Percentiles rank a stretch among this genome's conserved stretches.
phyloP scores from a whole-genome alignment of 2,888 invertebrate genomes.

The Acleris literana region DNA sequence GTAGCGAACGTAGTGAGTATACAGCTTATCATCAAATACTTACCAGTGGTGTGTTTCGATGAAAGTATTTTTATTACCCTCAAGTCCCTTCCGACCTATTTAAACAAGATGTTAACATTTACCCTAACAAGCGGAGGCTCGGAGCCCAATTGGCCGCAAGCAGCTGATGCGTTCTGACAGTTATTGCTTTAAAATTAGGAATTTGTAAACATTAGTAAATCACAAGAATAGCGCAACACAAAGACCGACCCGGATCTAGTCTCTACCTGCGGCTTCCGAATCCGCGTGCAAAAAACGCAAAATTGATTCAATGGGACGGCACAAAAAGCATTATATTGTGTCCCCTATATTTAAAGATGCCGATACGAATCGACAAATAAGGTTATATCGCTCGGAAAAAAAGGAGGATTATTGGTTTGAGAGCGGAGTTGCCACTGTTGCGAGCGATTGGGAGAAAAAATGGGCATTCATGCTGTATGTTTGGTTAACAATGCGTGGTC shows the following conservation, averaged over 20 bases:
- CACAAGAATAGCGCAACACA: constrained; percentile 65
- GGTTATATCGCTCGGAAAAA: constrained; percentile 75
- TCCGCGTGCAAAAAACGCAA: constrained; percentile 71
- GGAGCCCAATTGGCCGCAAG: constrained; percentile 65
- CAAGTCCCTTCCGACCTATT: constrained; percentile 24
- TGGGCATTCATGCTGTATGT: constrained; percentile 32
- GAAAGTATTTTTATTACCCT: constrained; percentile 3
- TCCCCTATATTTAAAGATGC: constrained; percentile 75
- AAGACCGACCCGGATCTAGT: constrained; percentile 77
- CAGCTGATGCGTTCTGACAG: constrained; percentile 77
- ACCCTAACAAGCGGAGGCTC: constrained; percentile 40
- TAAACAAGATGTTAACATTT: constrained; percentile 35
- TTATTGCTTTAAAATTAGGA: constrained; percentile 76
- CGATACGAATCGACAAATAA: constrained; percentile 74
- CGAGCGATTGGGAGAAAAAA: constrained; percentile 43
- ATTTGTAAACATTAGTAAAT: constrained; percentile 78
- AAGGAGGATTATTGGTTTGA: constrained; percentile 70
- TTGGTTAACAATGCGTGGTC: constrained; percentile 45
- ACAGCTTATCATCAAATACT: neutral
- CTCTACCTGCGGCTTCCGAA: constrained; percentile 83
- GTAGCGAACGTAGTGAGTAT: no score
- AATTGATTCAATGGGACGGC: constrained; percentile 74
- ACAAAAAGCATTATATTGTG: constrained; percentile 71
- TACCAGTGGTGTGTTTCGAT: neutral
- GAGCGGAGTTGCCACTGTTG: constrained; percentile 46